These are phyloP conservation scores for Tinea pellionella DNA, from an alignment of 2,888 invertebrate genomes.

Conservation along the genomic window DNA sequence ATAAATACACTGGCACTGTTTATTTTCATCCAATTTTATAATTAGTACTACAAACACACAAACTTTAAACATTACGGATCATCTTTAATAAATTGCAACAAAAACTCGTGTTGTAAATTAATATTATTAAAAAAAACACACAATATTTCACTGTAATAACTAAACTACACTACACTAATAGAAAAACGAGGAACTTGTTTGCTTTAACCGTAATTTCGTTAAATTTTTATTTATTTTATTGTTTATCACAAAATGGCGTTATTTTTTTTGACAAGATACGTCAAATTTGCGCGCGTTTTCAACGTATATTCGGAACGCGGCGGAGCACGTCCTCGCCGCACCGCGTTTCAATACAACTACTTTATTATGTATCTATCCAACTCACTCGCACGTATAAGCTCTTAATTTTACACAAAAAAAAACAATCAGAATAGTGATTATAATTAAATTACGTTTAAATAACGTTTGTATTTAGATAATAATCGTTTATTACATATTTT, in stretches of 20 bases:
- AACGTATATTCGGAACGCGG: background rate
- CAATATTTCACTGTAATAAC: background rate
- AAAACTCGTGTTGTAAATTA: background rate
- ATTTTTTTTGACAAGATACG: background rate
- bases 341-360: background rate
- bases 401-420: background rate
- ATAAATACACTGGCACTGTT: background rate
- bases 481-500: background rate
- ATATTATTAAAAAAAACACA: background rate
- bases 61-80: background rate
- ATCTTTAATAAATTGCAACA: background rate
- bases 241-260: background rate
- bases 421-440: background rate
- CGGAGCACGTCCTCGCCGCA: background rate
- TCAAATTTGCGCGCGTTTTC: background rate
- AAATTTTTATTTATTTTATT: background rate
- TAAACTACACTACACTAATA: background rate
- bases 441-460: background rate
- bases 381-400: conserved; percentile 3
- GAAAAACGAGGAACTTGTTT: background rate
- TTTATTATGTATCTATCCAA: background rate
- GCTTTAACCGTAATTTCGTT: background rate
- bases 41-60: conserved; percentile 1
- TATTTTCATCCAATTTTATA: background rate
- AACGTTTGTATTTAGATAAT: background rate